Evolutionary conservation across 2,797 vertebrate species (phyloP).

Genomic region (Chrosomus eos): DNA sequence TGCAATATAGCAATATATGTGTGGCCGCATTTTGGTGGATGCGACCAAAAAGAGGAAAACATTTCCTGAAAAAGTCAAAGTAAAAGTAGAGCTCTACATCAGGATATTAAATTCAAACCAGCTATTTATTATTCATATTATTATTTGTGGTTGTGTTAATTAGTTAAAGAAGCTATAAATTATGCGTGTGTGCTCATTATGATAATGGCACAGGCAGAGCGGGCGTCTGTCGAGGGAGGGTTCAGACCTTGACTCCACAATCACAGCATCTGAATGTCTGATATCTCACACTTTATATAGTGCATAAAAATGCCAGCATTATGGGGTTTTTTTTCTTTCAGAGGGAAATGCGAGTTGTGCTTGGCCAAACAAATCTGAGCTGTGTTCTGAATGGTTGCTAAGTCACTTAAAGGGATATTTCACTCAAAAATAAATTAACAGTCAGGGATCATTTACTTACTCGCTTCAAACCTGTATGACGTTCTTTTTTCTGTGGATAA

Average conservation of each 20-base stretch:
- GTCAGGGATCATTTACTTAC: background rate
- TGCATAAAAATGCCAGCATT: slow-evolving; percentile 45
- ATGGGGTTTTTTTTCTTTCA: background rate
- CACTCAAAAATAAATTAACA: too few relatives aligned
- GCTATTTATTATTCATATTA: slow-evolving; percentile 80
- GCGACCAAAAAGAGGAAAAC: slow-evolving; percentile 3
- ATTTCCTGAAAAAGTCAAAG: slow-evolving; percentile 23
- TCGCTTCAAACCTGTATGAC: background rate
- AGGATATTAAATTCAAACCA: slow-evolving; percentile 75
- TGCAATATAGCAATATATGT: slow-evolving; percentile 44
- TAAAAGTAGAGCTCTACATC: background rate
- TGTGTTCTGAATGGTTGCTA: background rate
- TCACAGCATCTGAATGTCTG: slow-evolving; percentile 59
- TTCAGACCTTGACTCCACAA: slow-evolving; percentile 58
- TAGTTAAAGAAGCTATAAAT: slow-evolving; percentile 73
- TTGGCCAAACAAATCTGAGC: background rate
- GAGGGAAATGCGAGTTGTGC: background rate
- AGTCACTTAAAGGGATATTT: background rate
- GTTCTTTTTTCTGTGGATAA: background rate
- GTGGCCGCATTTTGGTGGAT: background rate
- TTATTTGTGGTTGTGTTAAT: slow-evolving; percentile 74
- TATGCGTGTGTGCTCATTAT: slow-evolving; percentile 65
- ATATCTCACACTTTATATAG: slow-evolving; percentile 44
- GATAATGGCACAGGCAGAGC: slow-evolving; percentile 70
- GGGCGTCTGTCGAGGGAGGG: slow-evolving; percentile 51